These are phyloP conservation scores for Sussaba pulchella DNA, from an alignment of 2,888 invertebrate genomes.

Conservation along the genomic window DNA sequence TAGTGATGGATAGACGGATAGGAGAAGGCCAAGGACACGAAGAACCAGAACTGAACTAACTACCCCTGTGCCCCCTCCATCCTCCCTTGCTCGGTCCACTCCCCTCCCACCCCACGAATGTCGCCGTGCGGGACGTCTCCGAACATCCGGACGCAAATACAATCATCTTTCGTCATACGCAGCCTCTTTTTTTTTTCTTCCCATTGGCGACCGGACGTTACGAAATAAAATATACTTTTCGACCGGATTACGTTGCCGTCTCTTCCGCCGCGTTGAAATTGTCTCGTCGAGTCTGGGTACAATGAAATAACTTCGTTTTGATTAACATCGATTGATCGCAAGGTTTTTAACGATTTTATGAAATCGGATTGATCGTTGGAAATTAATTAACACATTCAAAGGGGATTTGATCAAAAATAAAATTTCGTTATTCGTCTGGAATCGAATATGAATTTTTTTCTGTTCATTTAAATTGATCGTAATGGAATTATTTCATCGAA, in stretches of 20 bases:
- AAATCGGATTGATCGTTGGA: no score
- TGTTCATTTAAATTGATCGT: no score
- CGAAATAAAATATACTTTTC: conserved; percentile 17
- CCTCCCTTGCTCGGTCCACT: background rate
- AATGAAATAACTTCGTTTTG: no score
- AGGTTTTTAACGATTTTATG: background rate
- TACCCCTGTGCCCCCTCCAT: background rate
- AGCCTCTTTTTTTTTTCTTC: conserved; percentile 1
- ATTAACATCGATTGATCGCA: no score
- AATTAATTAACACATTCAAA: no score
- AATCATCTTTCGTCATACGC: conserved; percentile 15
- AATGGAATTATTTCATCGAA: no score
- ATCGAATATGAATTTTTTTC: no score
- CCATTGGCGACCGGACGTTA: background rate
- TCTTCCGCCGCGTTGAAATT: background rate
- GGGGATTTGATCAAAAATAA: no score
- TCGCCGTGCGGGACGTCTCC: background rate
- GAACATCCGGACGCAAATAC: background rate
- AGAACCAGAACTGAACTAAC: conserved; percentile 31
- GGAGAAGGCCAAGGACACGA: conserved; percentile 64
- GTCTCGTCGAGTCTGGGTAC: background rate
- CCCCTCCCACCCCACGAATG: background rate
- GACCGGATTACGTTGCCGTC: background rate
- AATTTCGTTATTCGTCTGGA: no score
- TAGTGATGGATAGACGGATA: conserved; percentile 41